Base-by-base conservation (phyloP, 2,888 invertebrate species). In the Rhagonycha fulva region DNA sequence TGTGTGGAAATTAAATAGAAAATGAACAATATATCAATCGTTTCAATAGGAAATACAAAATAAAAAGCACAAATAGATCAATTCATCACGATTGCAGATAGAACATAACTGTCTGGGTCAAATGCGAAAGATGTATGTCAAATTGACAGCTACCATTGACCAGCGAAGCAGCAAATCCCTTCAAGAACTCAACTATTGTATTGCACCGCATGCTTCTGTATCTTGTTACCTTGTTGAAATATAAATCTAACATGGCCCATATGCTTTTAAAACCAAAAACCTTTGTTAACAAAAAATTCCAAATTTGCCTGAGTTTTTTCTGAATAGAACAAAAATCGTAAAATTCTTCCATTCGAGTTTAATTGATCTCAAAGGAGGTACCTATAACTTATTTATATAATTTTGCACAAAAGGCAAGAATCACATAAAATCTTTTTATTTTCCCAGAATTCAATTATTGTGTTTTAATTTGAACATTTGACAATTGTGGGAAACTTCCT, bases 81-180 rank as follows among this genome's bases (percentile, higher is more conserved):
- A 77, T 77, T 77, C 71, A 77, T 77, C 74, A 77, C 71, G 68
- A 62, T 67, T 68, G 70, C 70, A 66, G 70, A 72, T 68, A 76
- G 47, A 47, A 47, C 47, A 67, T 74, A 71, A 71, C 72, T 77
- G 74, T 72, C 71, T 74, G 70, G 74, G 74, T 75, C 77, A 77
- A 74, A 74, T 63, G 69, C 71, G 72, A 74, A 77, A 74, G 74
- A 74, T 71, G 77, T 74, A 74, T 72, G 74, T 77, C 77, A 77
- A 77, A 77, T 70, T 77, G 77, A 77, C 77, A 77, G 77, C 77
- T 62, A 72, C 74, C 69, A 77, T 77, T 74, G 77, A 74, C 77
- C 77, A 72, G 32, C 67, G 77, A 74, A 77, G 77, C 71, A 68
- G 74, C 71, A 77, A 77, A 77, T 74, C 72, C 74, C 76, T 70